Evolutionary conservation across 2,888 invertebrate species (phyloP).

Genomic region (Agonopterix arenella): DNA sequence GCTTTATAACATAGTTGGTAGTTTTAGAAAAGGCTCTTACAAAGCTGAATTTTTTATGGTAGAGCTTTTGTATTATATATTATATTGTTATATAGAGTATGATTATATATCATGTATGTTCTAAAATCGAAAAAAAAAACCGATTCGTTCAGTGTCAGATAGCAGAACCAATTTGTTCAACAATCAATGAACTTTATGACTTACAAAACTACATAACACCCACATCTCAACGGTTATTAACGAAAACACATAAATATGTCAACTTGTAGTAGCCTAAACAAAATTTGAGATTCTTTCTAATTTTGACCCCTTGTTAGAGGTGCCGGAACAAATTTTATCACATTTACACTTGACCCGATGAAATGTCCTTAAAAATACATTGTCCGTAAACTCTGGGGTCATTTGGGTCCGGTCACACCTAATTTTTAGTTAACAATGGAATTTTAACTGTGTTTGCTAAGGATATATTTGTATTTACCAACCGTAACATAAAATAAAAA

Average conservation of each 20-base stretch:
- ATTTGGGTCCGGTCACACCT: constrained; percentile 59
- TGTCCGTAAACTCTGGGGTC: constrained; percentile 65
- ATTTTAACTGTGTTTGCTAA: background rate
- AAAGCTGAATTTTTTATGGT: too few relatives aligned
- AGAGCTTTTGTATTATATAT: too few relatives aligned
- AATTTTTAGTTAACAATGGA: constrained; percentile 42
- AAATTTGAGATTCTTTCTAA: constrained; percentile 44
- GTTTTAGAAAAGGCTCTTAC: too few relatives aligned
- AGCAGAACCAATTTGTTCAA: constrained; percentile 7
- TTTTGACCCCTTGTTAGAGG: constrained; percentile 59
- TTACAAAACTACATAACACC: constrained; percentile 25
- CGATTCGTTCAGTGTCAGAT: background rate
- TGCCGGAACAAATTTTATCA: constrained; percentile 60
- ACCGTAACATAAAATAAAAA: too few relatives aligned
- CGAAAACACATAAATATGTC: constrained; percentile 54
- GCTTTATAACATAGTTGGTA: too few relatives aligned
- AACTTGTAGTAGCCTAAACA: constrained; percentile 41
- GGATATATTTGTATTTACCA: too few relatives aligned
- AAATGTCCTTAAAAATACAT: constrained; percentile 67
- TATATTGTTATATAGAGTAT: too few relatives aligned
- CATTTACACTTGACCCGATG: constrained; percentile 60
- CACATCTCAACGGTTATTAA: constrained; percentile 40
- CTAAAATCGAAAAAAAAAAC: background rate
- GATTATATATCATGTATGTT: background rate
- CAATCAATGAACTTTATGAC: constrained; percentile 19